Evolutionary conservation across 2,888 invertebrate species (phyloP).

Genomic region (Hedya salicella): DNA sequence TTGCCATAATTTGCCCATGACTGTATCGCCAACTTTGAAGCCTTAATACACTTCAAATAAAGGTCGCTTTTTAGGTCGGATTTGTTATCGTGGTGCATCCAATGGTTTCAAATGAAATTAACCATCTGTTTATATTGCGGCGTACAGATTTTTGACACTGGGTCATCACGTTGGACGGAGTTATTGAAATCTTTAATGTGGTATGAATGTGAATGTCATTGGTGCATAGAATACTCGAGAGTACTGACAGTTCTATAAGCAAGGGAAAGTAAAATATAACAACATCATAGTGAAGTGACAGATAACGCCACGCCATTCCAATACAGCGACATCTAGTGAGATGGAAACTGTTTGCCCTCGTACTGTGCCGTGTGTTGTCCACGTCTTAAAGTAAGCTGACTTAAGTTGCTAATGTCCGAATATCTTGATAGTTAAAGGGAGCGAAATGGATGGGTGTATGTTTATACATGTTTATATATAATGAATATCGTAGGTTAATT

Average conservation of each 20-base stretch:
- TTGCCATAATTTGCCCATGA: neutral
- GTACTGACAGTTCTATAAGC: too few species aligned
- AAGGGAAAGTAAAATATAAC: too few species aligned
- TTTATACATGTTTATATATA: slow-evolving; percentile 83
- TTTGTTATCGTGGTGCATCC: too few species aligned
- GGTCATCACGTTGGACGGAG: too few species aligned
- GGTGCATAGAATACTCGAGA: too few species aligned
- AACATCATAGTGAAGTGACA: too few species aligned
- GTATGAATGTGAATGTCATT: too few species aligned
- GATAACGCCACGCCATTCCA: too few species aligned
- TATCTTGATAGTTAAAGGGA: slow-evolving; percentile 63
- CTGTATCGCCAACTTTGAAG: neutral
- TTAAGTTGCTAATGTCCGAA: slow-evolving; percentile 75
- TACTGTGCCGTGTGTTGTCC: slow-evolving; percentile 27
- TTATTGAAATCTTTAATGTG: too few species aligned
- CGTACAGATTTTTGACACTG: too few species aligned
- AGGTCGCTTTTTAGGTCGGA: neutral
- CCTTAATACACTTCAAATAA: neutral
- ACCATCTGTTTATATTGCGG: too few species aligned
- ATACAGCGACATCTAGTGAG: neutral
- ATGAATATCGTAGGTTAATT: slow-evolving; percentile 83
- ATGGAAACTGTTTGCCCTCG: neutral
- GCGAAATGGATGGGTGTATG: slow-evolving; percentile 76
- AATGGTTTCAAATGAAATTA: too few species aligned
- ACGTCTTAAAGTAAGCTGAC: slow-evolving; percentile 62